Base-by-base conservation (phyloP, 2,888 invertebrate species). In the Thyatira batis region DNA sequence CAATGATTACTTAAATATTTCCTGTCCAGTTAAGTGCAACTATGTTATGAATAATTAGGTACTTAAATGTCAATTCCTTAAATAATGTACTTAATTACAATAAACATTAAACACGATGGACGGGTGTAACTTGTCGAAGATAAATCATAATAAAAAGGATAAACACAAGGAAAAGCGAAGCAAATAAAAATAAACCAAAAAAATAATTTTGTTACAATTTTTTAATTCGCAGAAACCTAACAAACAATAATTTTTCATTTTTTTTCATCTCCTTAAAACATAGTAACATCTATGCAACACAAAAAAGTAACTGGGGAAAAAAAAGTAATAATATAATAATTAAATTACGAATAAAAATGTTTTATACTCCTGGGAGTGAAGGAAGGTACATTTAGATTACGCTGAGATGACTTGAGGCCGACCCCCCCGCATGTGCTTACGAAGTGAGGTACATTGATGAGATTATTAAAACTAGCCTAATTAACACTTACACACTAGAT, bases 201-300 rank as follows among this genome's bases (percentile, higher is more conserved):
- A 73, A 80, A 83, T 76, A 80, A 87, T 89, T 91, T 92, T 89
- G 89, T 90, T 92, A 92, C 89, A 88, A 75, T 85, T 89, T 89
- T 92, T 92, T 92, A 92, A 92, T 92, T 92, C 84, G 90, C 90
- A 87, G 92, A 92, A 92, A 92, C 87, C 92, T 92, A 92, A 92
- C 92, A 92, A 92, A 92, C 92, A 92, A 92, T 92, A 90, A 79
- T 90, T 91, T 87, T 85, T 85, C 83, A 84, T 71, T 70, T 84
- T 82, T 84, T 89, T 86, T 87, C 80, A 85, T 86, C 84, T 85
- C 78, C 91, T 89, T 91, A 92, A 90, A 92, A 92, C 92, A 92
- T 92, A 92, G 92, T 92, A 92, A 92, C 92, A 92, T 92, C 90
- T 92, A 92, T 90, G 92, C 89, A 92, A 92, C 91, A 92, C 92